Conservation (phyloP, 2,797 vertebrate species). For the Gymnocypris eckloni region DNA sequence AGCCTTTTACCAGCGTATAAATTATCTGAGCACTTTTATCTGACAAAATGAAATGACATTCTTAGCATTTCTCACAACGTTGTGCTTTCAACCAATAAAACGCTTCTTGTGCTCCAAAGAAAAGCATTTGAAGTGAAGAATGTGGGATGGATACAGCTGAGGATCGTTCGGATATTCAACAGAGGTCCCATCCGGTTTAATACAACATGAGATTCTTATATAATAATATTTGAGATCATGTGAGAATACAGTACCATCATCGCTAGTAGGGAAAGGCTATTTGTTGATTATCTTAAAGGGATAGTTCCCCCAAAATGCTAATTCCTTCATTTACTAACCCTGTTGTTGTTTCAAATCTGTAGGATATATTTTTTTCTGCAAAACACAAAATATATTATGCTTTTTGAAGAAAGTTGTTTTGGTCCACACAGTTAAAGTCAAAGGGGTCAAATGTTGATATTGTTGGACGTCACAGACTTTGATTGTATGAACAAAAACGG, state of each 20-base stretch:
- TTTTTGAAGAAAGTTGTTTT: not conserved
- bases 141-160: conserved; percentile 29
- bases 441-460: not conserved
- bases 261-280: conserved; percentile 27
- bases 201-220: conserved; percentile 15
- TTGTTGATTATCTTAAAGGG: conserved; percentile 30
- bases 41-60: conserved; percentile 6
- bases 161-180: conserved; percentile 10
- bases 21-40: not conserved
- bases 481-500: not conserved
- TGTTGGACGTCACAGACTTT: not conserved
- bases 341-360: not conserved
- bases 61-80: conserved; percentile 1
- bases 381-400: not conserved
- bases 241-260: conserved; percentile 33
- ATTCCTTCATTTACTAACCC: not conserved
- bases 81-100: conserved; percentile 44
- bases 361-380: not conserved
- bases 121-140: conserved; percentile 24
- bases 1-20: not conserved
- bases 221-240: conserved; percentile 1
- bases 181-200: conserved; percentile 21
- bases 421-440: not conserved
- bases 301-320: not conserved
- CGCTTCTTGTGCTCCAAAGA: conserved; percentile 9